phyloP scores from a whole-genome alignment of 2,888 invertebrate genomes.

The Hypena proboscidalis region DNA sequence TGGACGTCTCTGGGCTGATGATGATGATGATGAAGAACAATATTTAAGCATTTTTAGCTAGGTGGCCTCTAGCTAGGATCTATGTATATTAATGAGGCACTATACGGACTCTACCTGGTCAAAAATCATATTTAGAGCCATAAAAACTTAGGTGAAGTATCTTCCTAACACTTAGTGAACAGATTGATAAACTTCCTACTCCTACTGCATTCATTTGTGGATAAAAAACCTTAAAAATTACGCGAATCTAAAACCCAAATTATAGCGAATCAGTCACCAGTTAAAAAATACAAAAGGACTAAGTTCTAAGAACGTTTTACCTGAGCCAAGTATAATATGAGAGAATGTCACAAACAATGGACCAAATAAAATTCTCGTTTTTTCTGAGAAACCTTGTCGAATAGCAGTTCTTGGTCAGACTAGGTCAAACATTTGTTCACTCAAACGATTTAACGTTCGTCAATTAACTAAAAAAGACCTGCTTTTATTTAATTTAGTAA shows the following conservation, averaged over 20 bases:
- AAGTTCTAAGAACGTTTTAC: conserved; percentile 35
- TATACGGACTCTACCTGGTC: too few species aligned
- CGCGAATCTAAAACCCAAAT: conserved; percentile 13
- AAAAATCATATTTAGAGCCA: too few species aligned
- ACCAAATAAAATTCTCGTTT: conserved; percentile 6
- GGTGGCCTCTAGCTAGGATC: too few species aligned
- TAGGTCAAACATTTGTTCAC: conserved; percentile 1
- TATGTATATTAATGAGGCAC: too few species aligned
- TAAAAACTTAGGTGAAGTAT: too few species aligned
- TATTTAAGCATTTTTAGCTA: too few species aligned
- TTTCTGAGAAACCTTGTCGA: conserved; percentile 25
- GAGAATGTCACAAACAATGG: conserved; percentile 29
- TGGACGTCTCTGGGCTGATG: too few species aligned
- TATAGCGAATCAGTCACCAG: conserved; percentile 14
- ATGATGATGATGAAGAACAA: too few species aligned
- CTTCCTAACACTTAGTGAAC: too few species aligned
- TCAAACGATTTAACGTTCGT: conserved; percentile 1
- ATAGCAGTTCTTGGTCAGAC: conserved; percentile 6
- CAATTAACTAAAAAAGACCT: not conserved
- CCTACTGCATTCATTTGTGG: too few species aligned
- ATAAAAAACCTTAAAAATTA: conserved; percentile 22
- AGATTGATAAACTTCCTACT: too few species aligned
- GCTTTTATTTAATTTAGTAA: not conserved
- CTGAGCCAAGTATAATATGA: conserved; percentile 26
- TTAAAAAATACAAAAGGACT: conserved; percentile 14